Base-by-base conservation (phyloP, 2,888 invertebrate genomes). In the Netelia inedita region DNA sequence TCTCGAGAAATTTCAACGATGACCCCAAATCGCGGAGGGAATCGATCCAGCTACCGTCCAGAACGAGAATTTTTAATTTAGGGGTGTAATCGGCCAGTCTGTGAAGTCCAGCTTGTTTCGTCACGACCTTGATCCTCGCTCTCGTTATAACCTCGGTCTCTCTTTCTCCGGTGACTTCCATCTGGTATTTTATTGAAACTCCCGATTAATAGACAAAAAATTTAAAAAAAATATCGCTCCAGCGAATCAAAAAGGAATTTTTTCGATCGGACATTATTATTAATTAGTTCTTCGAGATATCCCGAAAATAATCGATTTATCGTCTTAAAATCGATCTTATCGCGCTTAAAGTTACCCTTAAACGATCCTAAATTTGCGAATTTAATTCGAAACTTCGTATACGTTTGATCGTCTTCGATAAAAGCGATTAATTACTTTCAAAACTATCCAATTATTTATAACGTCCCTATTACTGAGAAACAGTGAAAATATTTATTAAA, bases 1-100 rank as follows among this genome's bases (percentile, higher is more conserved):
- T 75, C 16, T 80, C 76, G 50, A 87, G 76, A 16, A n/a, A 8
- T 8, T 69, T 76, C 16, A 87, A 59, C n/a, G 71, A 74, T 8
- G 87, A 85, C 50, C 87, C 87, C n/a, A 87, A 71, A 55, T 87
- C 85, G 16, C 87, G 86, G 21, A 87, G 79, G 3, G 87, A 85
- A 71, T 84, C 78, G n/a, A 87, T 75, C 83, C 69, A 79, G 75
- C 87, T 87, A 9, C 84, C 86, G 55, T 87, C 86, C 81, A 87
- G 46, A 23, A 82, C 75, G 43, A 87, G 84, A 66, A 63, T 68
- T 74, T 21, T 81, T 16, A 87, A 74, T 55, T 66, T 78, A 9
- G 87, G 87, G 6, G 87, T 86, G 65, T 79, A 86, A 65, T 86
- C 79, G 3, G 85, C 83, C 21, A 87, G 82, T 80, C 86, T 76